These are phyloP conservation scores for Sebastes matsubarae DNA, from an alignment of 2,797 vertebrate species.

Conservation along the genomic window DNA sequence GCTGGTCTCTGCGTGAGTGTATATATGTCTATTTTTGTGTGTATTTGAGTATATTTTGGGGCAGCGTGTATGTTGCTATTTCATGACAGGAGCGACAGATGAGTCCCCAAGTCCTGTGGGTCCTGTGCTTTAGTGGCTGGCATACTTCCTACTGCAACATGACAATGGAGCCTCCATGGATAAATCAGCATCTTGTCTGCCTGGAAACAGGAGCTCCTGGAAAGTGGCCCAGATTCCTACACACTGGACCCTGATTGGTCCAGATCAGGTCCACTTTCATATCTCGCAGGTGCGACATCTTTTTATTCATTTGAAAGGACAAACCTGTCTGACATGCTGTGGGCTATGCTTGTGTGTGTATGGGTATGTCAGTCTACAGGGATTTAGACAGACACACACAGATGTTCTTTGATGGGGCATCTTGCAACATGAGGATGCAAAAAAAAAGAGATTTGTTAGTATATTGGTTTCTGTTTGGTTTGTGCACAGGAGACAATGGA, in stretches of 20 bases:
- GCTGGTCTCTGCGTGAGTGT: neutral
- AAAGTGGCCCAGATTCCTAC: constrained; percentile 65
- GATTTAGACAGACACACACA: neutral
- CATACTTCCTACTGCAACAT: constrained; percentile 56
- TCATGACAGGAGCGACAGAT: constrained; percentile 53
- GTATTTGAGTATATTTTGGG: constrained; percentile 28
- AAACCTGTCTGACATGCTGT: constrained; percentile 1
- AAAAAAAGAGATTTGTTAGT: neutral
- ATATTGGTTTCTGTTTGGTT: neutral
- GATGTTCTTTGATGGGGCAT: neutral
- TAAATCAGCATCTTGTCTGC: constrained; percentile 58
- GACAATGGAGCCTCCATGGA: constrained; percentile 54
- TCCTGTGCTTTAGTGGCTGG: constrained; percentile 45
- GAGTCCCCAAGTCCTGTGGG: constrained; percentile 50
- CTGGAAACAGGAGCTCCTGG: constrained; percentile 63
- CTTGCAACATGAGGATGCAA: neutral
- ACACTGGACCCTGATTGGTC: constrained; percentile 57
- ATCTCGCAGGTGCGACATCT: constrained; percentile 50
- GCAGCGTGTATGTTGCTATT: constrained; percentile 10
- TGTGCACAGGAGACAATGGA: neutral
- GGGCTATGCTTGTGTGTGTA: neutral
- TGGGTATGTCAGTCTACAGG: neutral
- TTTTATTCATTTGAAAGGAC: constrained; percentile 27
- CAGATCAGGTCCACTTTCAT: constrained; percentile 38
- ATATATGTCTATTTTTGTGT: neutral